Conservation (phyloP, 2,888 invertebrate species). For the Metacarcinus magister region DNA sequence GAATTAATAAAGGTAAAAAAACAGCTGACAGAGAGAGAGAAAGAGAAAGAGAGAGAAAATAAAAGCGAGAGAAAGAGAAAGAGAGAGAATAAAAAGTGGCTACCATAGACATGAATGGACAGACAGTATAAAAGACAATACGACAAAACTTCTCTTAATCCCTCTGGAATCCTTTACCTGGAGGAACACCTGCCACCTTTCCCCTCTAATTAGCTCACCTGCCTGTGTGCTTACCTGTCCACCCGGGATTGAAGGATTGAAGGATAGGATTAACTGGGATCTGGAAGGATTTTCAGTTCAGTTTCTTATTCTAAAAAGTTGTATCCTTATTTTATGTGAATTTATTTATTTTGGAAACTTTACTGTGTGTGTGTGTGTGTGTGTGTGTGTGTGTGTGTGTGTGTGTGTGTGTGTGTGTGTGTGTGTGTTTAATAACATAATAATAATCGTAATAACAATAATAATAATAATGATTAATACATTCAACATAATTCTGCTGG, state of each 20-base stretch:
- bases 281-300: background rate
- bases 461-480: too few relatives aligned
- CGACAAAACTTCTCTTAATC: background rate
- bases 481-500: too few relatives aligned
- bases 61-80: background rate
- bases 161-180: background rate
- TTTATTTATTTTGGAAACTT: background rate
- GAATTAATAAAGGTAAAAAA: too few relatives aligned
- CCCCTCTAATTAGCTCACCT: slow-evolving; percentile 39
- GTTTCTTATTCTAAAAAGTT: background rate
- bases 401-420: too few relatives aligned
- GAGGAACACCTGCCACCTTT: background rate
- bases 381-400: too few relatives aligned
- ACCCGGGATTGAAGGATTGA: background rate
- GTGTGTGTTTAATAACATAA: too few relatives aligned
- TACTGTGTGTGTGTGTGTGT: background rate
- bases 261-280: background rate
- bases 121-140: background rate
- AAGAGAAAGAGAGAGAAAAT: background rate
- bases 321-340: background rate
- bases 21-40: too few relatives aligned
- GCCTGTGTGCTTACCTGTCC: background rate
- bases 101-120: background rate
- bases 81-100: background rate
- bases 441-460: too few relatives aligned